A percentile compares a stretch with the other conserved stretches of the same genome.
Evolutionary conservation across 2,113 vertebrate genomes (phyloP).

Genomic region (Anthoscopus minutus): DNA sequence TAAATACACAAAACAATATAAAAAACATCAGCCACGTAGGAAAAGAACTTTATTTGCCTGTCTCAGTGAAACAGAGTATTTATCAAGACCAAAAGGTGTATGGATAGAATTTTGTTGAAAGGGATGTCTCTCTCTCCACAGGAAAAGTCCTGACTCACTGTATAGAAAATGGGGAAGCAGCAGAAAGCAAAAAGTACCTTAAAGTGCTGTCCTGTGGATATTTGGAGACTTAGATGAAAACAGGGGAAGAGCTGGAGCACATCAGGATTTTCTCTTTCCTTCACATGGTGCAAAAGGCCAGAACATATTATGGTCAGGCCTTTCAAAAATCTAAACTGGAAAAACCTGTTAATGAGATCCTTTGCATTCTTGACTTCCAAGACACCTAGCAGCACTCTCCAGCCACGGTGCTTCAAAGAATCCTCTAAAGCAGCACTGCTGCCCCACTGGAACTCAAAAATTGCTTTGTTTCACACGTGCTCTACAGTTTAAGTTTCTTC

Average conservation of each 20-base stretch:
- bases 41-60: rapidly evolving
- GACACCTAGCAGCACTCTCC: background rate
- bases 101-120: background rate
- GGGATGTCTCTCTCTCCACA: background rate
- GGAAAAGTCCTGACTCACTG: background rate
- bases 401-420: background rate
- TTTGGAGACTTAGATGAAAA: rapidly evolving
- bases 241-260: background rate
- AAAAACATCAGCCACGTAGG: background rate
- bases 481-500: background rate
- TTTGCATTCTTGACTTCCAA: background rate
- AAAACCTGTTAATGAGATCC: background rate
- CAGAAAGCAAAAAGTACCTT: background rate
- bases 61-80: background rate
- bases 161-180: background rate
- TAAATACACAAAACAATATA: background rate
- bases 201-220: background rate
- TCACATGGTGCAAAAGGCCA: background rate
- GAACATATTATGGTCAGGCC: background rate
- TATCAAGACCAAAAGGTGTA: background rate
- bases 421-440: background rate
- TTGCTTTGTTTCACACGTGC: background rate
- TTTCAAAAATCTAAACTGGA: background rate
- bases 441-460: background rate
- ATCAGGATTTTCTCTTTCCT: background rate